Evolutionary conservation across 2,113 vertebrate species (phyloP), one percentile per base, ranked within the genome.

Genomic region (Rousettus leschenaultii): DNA sequence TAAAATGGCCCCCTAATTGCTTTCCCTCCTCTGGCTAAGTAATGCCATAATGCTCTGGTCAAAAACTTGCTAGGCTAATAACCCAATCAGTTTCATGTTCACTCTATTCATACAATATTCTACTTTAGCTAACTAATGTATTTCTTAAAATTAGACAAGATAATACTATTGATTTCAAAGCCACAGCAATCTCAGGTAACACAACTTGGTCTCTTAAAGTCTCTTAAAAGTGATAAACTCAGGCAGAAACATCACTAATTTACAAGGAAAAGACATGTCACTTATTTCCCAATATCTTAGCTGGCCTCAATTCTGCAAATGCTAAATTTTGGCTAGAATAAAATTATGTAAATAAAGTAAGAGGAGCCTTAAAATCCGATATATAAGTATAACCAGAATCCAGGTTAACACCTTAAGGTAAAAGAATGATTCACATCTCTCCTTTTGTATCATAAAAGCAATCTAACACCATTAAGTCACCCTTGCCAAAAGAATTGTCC

Each of bases 1-100:
- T 51, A 51, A 51, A 51, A 51, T 5, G 51, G 10, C 4, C 51
- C 51, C 51, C 14, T 51, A 51, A 51, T 51, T 51, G 51, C 51
- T 51, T 51, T 51, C 15, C 15, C 4, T 51, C 51, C 51, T 51
- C 51, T 51, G 51, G 51, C 51, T 95, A 92, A 92, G 24, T 73
- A 79, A 91, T 59, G 38, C 5, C 82, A 63, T 59, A n/a, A 90
- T 7, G 9, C 40, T 74, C 12, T 38, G 16, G 38, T 91, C 33
- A 92, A 89, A 94, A 63, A 82, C 9, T 85, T 86, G 18, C 48
- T 88, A 57, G 35, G 30, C 61, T 85, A 96, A 88, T 55, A 92
- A 0, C 35, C 28, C 26, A 91, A 51, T 51, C 3, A 66, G 26
- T 77, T 89, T 89, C 28, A 79, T 63, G 61, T 83, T 91, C 8